Evolutionary conservation across 2,888 invertebrate genomes (phyloP), one percentile per base, ranked within the genome.

Genomic region (Drosophila bunnanda): DNA sequence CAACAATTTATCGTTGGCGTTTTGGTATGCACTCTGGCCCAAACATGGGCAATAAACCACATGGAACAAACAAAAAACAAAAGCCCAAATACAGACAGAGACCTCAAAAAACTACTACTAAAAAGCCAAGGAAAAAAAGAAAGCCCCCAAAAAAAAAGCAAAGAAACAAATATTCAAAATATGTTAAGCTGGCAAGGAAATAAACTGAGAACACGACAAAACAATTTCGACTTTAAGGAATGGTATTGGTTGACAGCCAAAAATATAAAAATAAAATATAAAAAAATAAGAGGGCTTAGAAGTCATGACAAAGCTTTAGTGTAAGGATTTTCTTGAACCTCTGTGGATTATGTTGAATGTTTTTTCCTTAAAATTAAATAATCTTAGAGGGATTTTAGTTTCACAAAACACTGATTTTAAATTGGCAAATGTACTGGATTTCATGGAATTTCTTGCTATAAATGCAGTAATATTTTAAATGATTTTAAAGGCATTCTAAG

Each of bases 1-100:
- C 81, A 84, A 89, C 80, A 87, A 85, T 85, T 88, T 85, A 85
- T 88, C 87, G 89, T 76, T 86, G 89, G 79, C 88, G 77, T 77
- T 87, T 84, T 43, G 88, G 89, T 82, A 89, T 86, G 80, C 80
- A 57, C 72, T 81, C 69, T 68, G 67, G 60, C 62, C 89, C 77
- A 75, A 88, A 88, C 84, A 79, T 87, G 87, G 89, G 53, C 87
- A 83, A 82, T 76, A 82, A 86, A 71, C 82, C 69, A 81, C 68
- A 56, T 54, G 61, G 59, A 56, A 66, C 59, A 55, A 58, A 64
- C 48, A 57, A 59, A 57, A 30, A 46, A 41, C 32, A 38, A 52
- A 71, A 71, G 55, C 55, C 70, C 65, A 76, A 76, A 57, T 61
- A 53, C 68, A 74, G 54, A 52, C 52, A 52, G 36, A 57, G 50